phyloP scores from a whole-genome alignment of 2,113 vertebrate genomes.

The Cinclus cinclus region DNA sequence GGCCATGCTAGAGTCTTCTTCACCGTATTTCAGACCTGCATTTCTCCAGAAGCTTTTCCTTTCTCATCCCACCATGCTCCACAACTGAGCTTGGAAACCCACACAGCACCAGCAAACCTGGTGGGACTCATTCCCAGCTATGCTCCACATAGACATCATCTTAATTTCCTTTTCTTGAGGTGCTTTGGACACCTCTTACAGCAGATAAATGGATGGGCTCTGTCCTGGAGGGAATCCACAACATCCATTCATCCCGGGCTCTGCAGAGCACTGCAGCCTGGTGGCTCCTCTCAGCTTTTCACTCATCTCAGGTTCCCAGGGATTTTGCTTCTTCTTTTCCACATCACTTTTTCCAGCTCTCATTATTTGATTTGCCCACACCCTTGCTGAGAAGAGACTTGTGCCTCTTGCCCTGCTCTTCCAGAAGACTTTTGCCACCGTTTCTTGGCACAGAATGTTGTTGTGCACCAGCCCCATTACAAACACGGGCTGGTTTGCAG shows the following conservation, averaged over 20 bases:
- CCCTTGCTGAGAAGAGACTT: not conserved
- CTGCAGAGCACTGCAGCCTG: not conserved
- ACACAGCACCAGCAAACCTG: not conserved
- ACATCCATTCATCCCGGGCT: not conserved
- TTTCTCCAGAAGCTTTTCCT: slow-evolving; percentile 26
- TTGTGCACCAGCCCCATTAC: not conserved
- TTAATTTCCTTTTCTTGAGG: slow-evolving; percentile 26
- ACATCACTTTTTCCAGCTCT: not conserved
- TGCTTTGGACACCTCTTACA: not conserved
- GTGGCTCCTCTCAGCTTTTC: not conserved
- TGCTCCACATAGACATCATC: not conserved
- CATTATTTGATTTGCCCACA: not conserved
- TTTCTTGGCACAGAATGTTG: not conserved
- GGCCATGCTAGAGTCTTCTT: not conserved
- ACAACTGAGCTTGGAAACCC: not conserved
- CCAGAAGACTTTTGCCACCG: not conserved
- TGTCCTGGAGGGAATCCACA: not conserved
- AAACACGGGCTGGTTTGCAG: not conserved
- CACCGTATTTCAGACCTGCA: not conserved
- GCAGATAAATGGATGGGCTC: not conserved
- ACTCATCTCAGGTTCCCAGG: not conserved
- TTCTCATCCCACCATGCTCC: not conserved
- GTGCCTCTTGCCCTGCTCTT: slow-evolving; percentile 15
- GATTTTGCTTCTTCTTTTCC: slow-evolving; percentile 25
- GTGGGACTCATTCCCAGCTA: not conserved